These are phyloP conservation scores for Eudyptes chrysolophus DNA, from an alignment of 2,113 vertebrate species.

Conservation along the genomic window DNA sequence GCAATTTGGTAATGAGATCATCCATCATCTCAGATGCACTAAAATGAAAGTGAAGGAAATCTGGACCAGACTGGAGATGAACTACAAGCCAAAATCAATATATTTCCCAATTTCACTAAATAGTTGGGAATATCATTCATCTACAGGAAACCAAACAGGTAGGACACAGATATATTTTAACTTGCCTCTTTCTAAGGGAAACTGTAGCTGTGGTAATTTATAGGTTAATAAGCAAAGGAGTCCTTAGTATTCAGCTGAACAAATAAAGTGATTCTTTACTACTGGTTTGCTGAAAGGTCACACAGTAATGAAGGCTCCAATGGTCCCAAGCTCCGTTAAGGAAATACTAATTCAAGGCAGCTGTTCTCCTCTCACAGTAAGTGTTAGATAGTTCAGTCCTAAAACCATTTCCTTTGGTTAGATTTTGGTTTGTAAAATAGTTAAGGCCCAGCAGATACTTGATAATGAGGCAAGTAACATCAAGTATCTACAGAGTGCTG, in stretches of 20 bases:
- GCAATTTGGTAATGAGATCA: slow-evolving; percentile 55
- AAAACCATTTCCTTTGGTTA: neutral
- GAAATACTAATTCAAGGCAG: slow-evolving; percentile 32
- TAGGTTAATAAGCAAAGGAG: slow-evolving; percentile 41
- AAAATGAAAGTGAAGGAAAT: slow-evolving; percentile 49
- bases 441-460: neutral
- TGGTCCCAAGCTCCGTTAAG: neutral
- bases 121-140: slow-evolving; percentile 18
- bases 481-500: neutral
- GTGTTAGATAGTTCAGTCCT: neutral
- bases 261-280: slow-evolving; percentile 40
- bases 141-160: slow-evolving; percentile 24
- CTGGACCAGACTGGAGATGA: neutral
- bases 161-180: slow-evolving; percentile 13
- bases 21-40: neutral
- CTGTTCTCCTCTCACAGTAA: neutral
- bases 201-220: slow-evolving; percentile 16
- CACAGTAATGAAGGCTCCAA: neutral
- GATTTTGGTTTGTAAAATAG: neutral
- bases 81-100: slow-evolving; percentile 57
- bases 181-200: neutral
- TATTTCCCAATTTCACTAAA: slow-evolving; percentile 41
- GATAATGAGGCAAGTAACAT: neutral
- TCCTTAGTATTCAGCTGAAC: slow-evolving; percentile 20
- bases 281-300: slow-evolving; percentile 10